Percentiles rank a stretch among this genome's conserved stretches.
Conservation (phyloP, 2,888 invertebrate genomes). For the Sinopyrophorus schimmeli region DNA sequence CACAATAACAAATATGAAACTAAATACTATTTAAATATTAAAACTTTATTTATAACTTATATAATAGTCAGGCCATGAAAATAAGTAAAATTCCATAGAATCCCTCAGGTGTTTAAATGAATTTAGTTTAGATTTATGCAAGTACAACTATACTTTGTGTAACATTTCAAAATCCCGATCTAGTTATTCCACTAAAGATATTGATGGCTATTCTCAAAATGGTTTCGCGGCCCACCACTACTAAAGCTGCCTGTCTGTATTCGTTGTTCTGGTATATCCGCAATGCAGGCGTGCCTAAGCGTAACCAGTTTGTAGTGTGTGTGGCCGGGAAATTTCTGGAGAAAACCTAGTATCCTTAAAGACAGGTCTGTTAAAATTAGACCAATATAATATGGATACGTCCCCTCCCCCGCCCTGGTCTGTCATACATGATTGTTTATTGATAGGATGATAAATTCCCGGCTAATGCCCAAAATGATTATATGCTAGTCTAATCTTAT, state of each 20-base stretch:
- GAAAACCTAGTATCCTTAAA: conserved; percentile 48
- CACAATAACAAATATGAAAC: conserved; percentile 10
- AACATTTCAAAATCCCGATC: conserved; percentile 13
- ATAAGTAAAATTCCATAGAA: too few relatives aligned
- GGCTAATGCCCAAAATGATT: conserved; percentile 35
- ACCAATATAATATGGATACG: conserved; percentile 40
- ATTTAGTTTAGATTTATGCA: too few relatives aligned
- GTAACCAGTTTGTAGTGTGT: conserved; percentile 52
- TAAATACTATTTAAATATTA: conserved; percentile 24
- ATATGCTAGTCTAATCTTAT: conserved; percentile 28
- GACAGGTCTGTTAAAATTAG: conserved; percentile 46
- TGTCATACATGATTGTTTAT: conserved; percentile 45
- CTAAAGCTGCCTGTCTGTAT: conserved; percentile 51
- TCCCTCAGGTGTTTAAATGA: too few relatives aligned
- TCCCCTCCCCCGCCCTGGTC: conserved; percentile 50
- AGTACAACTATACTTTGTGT: too few relatives aligned
- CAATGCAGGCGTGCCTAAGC: conserved; percentile 57
- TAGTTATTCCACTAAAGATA: conserved; percentile 26
- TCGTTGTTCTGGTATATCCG: conserved; percentile 57
- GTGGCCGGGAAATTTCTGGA: conserved; percentile 53
- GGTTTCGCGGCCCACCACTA: conserved; percentile 57
- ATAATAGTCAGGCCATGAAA: too few relatives aligned
- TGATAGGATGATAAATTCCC: conserved; percentile 43
- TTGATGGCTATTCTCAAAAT: conserved; percentile 55
- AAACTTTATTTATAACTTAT: conserved; percentile 10